Percentiles rank a stretch among this genome's conserved stretches.
Evolutionary conservation across 2,888 invertebrate genomes (phyloP).

Genomic region (Hetaerina titia): DNA sequence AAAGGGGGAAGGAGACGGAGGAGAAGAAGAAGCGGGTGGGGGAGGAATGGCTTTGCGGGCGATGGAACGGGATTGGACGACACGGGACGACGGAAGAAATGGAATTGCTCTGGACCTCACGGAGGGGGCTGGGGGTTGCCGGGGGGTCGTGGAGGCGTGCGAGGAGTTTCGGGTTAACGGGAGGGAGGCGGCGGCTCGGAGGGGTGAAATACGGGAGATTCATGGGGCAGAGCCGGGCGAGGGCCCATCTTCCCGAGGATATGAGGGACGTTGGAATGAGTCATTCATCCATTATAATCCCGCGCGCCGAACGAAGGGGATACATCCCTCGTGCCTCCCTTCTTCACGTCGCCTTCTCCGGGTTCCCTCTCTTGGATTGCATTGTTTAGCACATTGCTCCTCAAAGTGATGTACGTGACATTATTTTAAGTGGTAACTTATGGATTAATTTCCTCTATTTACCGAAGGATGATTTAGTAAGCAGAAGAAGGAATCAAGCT

Average conservation of each 20-base stretch:
- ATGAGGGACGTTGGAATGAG: constrained; percentile 16
- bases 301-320: background rate
- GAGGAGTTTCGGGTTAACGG: background rate
- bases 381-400: too few species aligned
- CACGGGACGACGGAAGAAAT: constrained; percentile 42
- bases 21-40: background rate
- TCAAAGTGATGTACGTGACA: too few species aligned
- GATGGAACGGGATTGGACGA: constrained; percentile 24
- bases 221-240: background rate
- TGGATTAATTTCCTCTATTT: too few species aligned
- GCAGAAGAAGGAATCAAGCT: too few species aligned
- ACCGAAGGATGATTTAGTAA: too few species aligned
- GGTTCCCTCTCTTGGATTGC: too few species aligned
- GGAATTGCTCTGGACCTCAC: constrained; percentile 48
- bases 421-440: too few species aligned
- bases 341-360: too few species aligned
- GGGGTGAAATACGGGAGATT: constrained; percentile 50
- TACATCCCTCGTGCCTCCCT: background rate
- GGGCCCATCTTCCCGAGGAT: background rate
- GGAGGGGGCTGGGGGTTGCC: background rate
- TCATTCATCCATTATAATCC: constrained; percentile 22
- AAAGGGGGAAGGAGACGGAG: background rate
- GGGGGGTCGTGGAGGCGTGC: constrained; percentile 36
- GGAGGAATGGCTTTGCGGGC: background rate
- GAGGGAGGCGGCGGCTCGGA: background rate